These are phyloP conservation scores for Tachysurus fulvidraco DNA, from an alignment of 2,113 vertebrate species.

Conservation along the genomic window DNA sequence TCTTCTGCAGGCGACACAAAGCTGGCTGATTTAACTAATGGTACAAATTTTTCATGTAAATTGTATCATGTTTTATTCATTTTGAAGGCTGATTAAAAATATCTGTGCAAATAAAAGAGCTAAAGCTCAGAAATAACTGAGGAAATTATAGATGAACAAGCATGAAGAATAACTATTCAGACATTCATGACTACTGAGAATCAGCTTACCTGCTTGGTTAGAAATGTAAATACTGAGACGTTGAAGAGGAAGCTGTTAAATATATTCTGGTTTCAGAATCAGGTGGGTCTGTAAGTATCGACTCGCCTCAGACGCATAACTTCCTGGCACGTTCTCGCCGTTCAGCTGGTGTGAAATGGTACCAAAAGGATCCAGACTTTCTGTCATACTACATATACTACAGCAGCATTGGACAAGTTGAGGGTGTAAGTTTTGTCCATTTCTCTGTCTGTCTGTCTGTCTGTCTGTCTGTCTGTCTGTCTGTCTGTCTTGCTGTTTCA, in stretches of 20 bases:
- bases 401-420: constrained; percentile 73
- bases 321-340: constrained; percentile 68
- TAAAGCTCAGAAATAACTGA: not conserved
- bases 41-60: no score
- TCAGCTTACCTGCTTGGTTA: not conserved
- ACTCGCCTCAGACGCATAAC: constrained; percentile 58
- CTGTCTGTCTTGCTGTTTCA: not conserved
- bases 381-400: constrained; percentile 75
- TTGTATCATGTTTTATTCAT: not conserved
- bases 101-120: not conserved
- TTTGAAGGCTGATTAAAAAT: not conserved
- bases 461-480: no score
- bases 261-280: not conserved
- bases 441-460: not conserved
- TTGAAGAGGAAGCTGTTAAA: no score
- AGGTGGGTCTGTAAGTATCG: constrained; percentile 55
- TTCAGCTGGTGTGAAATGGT: constrained; percentile 67
- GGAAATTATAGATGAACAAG: no score
- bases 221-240: no score
- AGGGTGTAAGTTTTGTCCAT: constrained; percentile 63
- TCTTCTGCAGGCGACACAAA: constrained; percentile 63
- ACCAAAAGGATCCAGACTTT: constrained; percentile 65
- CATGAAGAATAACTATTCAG: no score
- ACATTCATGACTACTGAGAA: not conserved
- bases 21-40: constrained; percentile 60